Evolutionary conservation across 2,113 vertebrate species (phyloP), one percentile per base, ranked within the genome.

Genomic region (Helogale parvula): DNA sequence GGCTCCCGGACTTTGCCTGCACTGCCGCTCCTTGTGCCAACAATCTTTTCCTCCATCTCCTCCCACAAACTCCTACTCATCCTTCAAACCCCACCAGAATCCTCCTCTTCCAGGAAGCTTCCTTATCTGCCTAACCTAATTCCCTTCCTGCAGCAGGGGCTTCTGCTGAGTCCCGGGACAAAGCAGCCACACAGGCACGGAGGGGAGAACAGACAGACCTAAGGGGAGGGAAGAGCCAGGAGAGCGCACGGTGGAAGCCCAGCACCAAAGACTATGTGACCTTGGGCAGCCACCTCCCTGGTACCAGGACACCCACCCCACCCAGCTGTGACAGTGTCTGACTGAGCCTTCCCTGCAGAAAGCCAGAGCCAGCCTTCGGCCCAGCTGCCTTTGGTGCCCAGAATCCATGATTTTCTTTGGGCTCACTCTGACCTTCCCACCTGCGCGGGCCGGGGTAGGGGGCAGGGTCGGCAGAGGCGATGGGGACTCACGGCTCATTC

Each of bases 361-460:
- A 88, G 38, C 80, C 57, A 84, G 66, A 13, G 90, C 57, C 95
- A 47, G 92, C 77, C 94, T 88, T 74, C 79, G 74, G 83, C 89
- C 76, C 97, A 97, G 95, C 94, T 96, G 94, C 90, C 86, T 93
- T 50, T 47, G 14, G 79, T 0, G 12, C 76, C 95, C 96, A 27
- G 81, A 98, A 93, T 81, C 80, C 77, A 74, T 91, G 94, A 95
- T 97, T 98, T 95, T 77, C 92, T 94, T 81, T 92, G 68, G 50
- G 29, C 57, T 83, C 21, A 0, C 19, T 79, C 83, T 54, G 82
- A 86, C 83, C 76, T 84, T 93, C 87, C 65, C 87, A 92, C 74
- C 90, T 92, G 29, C 77, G 76, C 68, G 72, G 88, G 83, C 80
- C 21, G 7, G 21, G 57, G 57, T 21, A 3, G 57, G 57, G 54